phyloP scores from a whole-genome alignment of 2,797 vertebrate genomes.

The Characodon lateralis region DNA sequence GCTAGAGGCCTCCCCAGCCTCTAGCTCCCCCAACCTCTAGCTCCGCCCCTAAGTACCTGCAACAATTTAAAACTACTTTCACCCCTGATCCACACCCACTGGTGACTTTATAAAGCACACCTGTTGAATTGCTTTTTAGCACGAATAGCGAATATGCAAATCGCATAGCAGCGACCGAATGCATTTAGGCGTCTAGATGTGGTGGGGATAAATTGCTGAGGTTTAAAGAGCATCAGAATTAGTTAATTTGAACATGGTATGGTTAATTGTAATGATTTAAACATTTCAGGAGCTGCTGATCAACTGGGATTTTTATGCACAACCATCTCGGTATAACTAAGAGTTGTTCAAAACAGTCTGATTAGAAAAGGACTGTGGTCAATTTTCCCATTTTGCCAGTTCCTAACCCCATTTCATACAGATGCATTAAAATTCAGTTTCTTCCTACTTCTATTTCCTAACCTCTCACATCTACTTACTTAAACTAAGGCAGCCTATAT shows the following conservation, averaged over 20 bases:
- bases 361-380: neutral
- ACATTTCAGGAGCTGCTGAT: neutral
- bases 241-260: neutral
- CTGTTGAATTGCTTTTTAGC: neutral
- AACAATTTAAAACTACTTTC: too few relatives aligned
- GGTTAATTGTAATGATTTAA: neutral
- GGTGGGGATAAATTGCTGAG: neutral
- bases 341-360: neutral
- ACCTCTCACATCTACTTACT: neutral
- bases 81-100: neutral
- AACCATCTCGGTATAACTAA: neutral
- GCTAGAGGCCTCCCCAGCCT: too few relatives aligned
- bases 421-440: neutral
- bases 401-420: neutral
- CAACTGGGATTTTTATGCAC: neutral
- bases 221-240: too few relatives aligned
- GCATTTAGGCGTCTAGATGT: neutral
- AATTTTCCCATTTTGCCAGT: neutral
- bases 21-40: too few relatives aligned
- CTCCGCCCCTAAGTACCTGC: too few relatives aligned
- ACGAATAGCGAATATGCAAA: neutral
- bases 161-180: neutral
- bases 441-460: neutral
- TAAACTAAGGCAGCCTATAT: neutral
- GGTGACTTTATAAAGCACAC: neutral